These are phyloP conservation scores for Andrena bicolor DNA, from an alignment of 2,888 invertebrate species.

Conservation along the genomic window DNA sequence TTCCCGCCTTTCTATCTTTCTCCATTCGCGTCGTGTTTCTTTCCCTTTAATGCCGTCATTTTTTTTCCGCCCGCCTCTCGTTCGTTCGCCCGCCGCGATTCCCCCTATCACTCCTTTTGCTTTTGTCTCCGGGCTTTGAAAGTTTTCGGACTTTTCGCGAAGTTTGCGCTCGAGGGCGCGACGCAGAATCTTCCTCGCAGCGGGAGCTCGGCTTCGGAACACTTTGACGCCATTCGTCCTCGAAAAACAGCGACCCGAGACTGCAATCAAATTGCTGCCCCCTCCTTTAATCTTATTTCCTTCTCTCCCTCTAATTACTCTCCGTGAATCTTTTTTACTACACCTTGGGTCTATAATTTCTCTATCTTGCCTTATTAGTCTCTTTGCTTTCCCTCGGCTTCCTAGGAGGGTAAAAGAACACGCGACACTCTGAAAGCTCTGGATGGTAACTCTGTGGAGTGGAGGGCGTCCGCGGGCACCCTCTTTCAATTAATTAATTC, in stretches of 20 bases:
- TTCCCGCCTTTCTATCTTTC: background rate
- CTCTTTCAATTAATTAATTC: background rate
- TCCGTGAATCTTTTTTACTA: slow-evolving; percentile 4
- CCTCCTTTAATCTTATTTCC: slow-evolving; percentile 20
- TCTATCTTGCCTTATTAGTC: background rate
- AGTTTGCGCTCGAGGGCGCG: background rate
- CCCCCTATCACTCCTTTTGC: background rate
- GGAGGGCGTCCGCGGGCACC: background rate
- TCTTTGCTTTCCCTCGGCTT: background rate
- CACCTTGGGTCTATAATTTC: background rate
- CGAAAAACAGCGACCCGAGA: slow-evolving; percentile 2
- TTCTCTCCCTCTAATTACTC: slow-evolving; percentile 19
- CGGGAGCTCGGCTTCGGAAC: background rate
- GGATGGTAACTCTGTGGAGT: background rate
- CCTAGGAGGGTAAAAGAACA: background rate
- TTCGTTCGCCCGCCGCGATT: background rate
- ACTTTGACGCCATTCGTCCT: slow-evolving; percentile 5
- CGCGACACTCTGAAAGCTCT: background rate
- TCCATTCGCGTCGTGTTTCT: background rate
- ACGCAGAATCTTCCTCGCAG: slow-evolving; percentile 28
- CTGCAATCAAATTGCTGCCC: slow-evolving; percentile 15
- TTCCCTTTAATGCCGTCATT: background rate
- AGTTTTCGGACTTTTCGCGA: slow-evolving; percentile 25
- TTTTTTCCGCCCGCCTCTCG: background rate
- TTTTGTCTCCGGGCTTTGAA: background rate